Conservation (phyloP, 2,113 vertebrate species). For the Oriolus oriolus region DNA sequence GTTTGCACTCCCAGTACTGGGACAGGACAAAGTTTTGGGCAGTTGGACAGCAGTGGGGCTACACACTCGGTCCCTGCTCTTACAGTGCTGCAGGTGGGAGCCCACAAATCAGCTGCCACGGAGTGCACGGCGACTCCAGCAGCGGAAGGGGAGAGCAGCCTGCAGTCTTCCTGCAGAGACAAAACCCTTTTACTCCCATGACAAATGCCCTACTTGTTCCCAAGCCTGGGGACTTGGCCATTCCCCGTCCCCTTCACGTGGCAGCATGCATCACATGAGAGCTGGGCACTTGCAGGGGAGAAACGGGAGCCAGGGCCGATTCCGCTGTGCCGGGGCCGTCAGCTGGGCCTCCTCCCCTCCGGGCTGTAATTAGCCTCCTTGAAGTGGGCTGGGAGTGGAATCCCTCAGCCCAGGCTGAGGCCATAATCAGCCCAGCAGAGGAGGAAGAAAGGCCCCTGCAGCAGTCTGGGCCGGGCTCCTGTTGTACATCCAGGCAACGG, state of each 20-base stretch:
- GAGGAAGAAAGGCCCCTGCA: slow-evolving; percentile 42
- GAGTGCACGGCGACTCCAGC: fast-evolving
- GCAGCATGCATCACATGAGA: neutral
- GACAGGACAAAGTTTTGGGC: neutral
- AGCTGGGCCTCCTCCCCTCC: neutral
- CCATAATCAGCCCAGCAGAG: slow-evolving; percentile 3
- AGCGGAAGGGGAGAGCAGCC: neutral
- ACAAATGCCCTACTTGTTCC: slow-evolving; percentile 15
- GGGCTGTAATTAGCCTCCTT: slow-evolving; percentile 40
- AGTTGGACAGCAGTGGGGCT: neutral
- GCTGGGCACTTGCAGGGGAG: neutral
- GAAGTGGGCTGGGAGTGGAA: slow-evolving; percentile 44
- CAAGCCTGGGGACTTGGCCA: fast-evolving
- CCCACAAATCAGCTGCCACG: neutral
- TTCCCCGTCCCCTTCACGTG: neutral
- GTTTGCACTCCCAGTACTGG: neutral
- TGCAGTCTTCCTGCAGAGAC: neutral
- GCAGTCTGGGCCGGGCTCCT: slow-evolving; percentile 34
- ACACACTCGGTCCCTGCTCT: neutral
- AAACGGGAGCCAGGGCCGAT: neutral
- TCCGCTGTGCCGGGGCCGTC: neutral
- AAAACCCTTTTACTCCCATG: slow-evolving; percentile 1
- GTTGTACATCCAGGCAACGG: neutral
- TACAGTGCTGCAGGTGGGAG: neutral
- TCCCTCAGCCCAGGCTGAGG: slow-evolving; percentile 23